phyloP scores from a whole-genome alignment of 2,113 vertebrate species.

The Muntiacus reevesi region DNA sequence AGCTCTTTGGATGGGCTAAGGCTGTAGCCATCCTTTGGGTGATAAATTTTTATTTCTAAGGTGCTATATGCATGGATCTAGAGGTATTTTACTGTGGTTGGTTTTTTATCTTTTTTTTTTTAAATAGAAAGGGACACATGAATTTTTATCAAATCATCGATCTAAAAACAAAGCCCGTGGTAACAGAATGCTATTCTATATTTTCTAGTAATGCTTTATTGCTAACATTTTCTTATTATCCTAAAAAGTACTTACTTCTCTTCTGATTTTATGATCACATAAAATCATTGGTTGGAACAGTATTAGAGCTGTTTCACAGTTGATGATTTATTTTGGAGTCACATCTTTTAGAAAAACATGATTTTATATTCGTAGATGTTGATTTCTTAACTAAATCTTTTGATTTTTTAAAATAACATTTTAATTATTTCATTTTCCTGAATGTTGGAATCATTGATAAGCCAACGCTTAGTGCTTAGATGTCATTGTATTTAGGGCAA shows the following conservation, averaged over 20 bases:
- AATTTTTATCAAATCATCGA: slow-evolving; percentile 53
- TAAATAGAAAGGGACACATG: slow-evolving; percentile 44
- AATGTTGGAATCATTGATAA: not conserved
- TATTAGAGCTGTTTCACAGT: slow-evolving; percentile 19
- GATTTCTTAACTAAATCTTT: slow-evolving; percentile 18
- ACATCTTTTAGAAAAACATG: not conserved
- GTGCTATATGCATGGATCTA: not conserved
- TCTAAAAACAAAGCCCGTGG: slow-evolving; percentile 49
- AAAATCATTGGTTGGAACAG: slow-evolving; percentile 33
- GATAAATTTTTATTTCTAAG: slow-evolving; percentile 38
- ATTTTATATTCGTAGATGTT: not conserved
- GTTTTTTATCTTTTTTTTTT: not conserved
- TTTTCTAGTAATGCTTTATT: slow-evolving; percentile 56
- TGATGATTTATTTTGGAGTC: slow-evolving; percentile 37
- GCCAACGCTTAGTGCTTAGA: not conserved
- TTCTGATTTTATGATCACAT: slow-evolving; percentile 31
- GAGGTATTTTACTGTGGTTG: slow-evolving; percentile 23
- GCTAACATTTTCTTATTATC: slow-evolving; percentile 43
- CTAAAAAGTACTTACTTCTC: slow-evolving; percentile 33
- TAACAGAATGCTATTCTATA: not conserved
- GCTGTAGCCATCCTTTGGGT: not conserved
- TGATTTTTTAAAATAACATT: not conserved
- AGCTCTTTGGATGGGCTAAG: slow-evolving; percentile 37
- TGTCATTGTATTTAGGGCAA: not conserved
- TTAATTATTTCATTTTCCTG: not conserved